Conservation (phyloP, 2,797 vertebrate species). For the Esox masquinongy region DNA sequence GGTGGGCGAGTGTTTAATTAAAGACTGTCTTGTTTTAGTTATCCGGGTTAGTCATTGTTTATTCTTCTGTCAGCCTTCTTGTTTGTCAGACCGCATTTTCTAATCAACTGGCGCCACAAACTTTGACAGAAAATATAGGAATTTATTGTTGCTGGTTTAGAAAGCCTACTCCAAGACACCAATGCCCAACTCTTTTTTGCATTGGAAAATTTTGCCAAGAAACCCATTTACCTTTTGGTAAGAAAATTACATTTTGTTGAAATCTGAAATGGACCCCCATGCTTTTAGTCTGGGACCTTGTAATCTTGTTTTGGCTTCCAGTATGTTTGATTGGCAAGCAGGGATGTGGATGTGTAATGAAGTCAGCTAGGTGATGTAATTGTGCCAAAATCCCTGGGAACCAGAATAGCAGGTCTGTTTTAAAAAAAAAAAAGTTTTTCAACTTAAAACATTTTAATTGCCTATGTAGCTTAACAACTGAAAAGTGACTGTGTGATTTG, state of each 20-base stretch:
- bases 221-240: neutral
- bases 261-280: neutral
- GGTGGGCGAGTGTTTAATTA: conserved; percentile 15
- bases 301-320: neutral
- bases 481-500: neutral
- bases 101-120: neutral
- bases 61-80: neutral
- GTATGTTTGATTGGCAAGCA: neutral
- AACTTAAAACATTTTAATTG: neutral
- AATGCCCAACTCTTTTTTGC: neutral
- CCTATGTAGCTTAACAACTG: neutral
- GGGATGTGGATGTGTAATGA: neutral
- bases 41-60: neutral
- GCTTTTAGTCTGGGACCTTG: neutral
- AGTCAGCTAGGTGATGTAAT: neutral
- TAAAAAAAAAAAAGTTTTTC: neutral
- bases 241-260: neutral
- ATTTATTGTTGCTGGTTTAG: no score
- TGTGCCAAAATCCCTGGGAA: neutral
- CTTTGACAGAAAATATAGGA: neutral
- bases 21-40: conserved; percentile 15
- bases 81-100: neutral
- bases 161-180: no score
- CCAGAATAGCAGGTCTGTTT: neutral
- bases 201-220: neutral